Evolutionary conservation across 2,113 vertebrate genomes (phyloP).

Genomic region (Sapajus apella): DNA sequence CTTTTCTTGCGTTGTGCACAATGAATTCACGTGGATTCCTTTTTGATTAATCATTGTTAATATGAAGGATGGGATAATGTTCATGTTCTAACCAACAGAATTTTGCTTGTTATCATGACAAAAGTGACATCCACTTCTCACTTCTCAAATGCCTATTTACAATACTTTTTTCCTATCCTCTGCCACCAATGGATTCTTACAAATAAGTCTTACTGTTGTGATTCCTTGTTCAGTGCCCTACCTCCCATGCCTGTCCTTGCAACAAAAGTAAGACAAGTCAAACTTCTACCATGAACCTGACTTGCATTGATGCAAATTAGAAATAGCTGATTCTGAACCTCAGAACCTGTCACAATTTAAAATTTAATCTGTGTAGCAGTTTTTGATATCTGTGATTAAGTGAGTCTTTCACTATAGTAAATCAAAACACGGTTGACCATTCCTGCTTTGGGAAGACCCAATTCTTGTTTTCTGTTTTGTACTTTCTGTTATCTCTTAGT

Average conservation of each 20-base stretch:
- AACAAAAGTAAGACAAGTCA: background rate
- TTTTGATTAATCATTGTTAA: background rate
- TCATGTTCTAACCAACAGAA: background rate
- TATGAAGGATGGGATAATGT: background rate
- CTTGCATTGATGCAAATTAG: background rate
- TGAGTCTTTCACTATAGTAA: background rate
- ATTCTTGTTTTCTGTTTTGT: background rate
- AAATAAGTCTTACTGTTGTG: background rate
- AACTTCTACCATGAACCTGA: background rate
- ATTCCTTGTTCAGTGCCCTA: background rate
- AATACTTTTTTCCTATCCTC: background rate
- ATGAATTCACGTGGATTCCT: background rate
- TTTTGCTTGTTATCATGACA: background rate
- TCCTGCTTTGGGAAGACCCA: background rate
- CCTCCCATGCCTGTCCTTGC: background rate
- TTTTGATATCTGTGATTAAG: background rate
- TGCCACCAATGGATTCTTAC: background rate
- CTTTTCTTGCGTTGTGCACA: background rate
- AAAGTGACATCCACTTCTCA: background rate
- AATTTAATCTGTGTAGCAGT: background rate
- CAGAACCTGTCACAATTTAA: background rate
- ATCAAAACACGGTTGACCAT: background rate
- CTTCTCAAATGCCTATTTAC: background rate
- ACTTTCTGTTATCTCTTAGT: background rate
- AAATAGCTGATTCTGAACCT: background rate